Evolutionary conservation across 2,113 vertebrate genomes (phyloP), one percentile per base, ranked within the genome.

Genomic region (Neolamprologus variostigma): DNA sequence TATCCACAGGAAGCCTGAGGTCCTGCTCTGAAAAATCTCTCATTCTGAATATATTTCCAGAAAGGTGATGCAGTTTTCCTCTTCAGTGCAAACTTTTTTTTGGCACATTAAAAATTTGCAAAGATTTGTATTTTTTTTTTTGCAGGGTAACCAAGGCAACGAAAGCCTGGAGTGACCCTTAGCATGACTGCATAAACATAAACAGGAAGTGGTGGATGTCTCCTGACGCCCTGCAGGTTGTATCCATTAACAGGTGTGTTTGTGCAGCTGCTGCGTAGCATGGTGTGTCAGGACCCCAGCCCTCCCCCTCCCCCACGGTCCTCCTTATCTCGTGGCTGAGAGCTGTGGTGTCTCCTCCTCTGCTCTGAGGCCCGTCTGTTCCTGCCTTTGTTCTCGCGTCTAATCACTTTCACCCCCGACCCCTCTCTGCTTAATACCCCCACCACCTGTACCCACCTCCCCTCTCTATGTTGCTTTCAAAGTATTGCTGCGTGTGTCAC

Each of bases 351-450:
- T 53, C 47, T 63, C 85, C 85, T 35, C 13, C 71, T 61, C 45
- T 7, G 42, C 54, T 81, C 71, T 79, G 8, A 87, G 55, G 61
- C 66, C 37, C n/a, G 35, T 82, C 66, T 87, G 26, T 68, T 86
- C 12, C 85, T 61, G 84, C 37, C 81, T 92, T 91, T 91, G 81
- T 88, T 91, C 89, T 87, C 35, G 9, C 5, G 5, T 86, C 80
- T 89, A 89, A 89, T 90, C 90, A 55, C 82, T 68, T 42, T 90
- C 80, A 86, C 89, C 85, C 19, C 28, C 14, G n/a, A 80, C 86
- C 88, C 19, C 73, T 83, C 78, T 81, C 35, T 63, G 33, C 26
- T 33, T 78, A 31, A 31, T 31, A 78, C 47, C 63, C 33, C 63
- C 19, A 5, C 19, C 19, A 8, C 61, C 33, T 66, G 33, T 11